Evolutionary conservation across 2,888 invertebrate species (phyloP).

Genomic region (Apamea epomidion): DNA sequence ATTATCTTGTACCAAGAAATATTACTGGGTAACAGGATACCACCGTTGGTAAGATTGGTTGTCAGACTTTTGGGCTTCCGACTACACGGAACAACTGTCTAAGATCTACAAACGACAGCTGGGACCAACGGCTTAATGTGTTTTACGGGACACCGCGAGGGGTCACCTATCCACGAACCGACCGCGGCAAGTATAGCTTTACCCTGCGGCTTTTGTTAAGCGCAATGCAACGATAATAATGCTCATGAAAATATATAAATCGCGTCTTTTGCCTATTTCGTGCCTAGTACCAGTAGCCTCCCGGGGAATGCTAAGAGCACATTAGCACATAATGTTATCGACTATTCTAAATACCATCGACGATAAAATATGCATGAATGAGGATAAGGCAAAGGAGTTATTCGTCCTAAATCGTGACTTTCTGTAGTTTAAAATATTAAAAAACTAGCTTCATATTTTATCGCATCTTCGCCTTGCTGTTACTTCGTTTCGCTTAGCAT

Average conservation of each 20-base stretch:
- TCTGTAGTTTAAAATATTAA: not conserved
- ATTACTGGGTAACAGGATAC: not conserved
- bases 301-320: not conserved
- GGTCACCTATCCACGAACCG: not conserved
- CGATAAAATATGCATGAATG: constrained; percentile 6
- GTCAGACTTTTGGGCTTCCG: not conserved
- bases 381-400: not conserved
- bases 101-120: no score
- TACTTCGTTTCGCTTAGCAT: not conserved
- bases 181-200: not conserved
- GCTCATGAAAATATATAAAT: not conserved
- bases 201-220: not conserved
- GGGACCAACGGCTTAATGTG: no score
- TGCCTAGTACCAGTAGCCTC: not conserved
- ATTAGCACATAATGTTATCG: constrained; percentile 15
- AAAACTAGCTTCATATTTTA: no score
- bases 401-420: not conserved
- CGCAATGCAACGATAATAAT: not conserved
- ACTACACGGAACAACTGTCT: not conserved
- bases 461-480: not conserved
- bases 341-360: not conserved
- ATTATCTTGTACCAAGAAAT: not conserved
- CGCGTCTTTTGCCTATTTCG: not conserved
- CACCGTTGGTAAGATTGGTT: not conserved
- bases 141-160: no score